Conservation (phyloP, 2,888 invertebrate species). For the Apamea crenata region DNA sequence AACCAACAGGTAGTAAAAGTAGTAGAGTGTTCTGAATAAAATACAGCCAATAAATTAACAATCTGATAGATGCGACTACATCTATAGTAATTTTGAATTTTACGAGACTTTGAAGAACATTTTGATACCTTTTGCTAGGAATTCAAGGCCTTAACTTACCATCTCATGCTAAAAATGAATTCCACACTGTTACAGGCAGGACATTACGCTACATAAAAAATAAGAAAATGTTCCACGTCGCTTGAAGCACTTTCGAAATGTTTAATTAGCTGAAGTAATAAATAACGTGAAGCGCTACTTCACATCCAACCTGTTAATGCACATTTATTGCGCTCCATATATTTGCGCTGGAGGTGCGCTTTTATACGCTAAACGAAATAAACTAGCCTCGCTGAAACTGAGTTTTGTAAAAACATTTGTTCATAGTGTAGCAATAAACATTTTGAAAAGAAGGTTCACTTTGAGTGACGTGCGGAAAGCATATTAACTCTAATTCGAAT, state of each 20-base stretch:
- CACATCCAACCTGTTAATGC: slow-evolving; percentile 62
- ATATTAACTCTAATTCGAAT: not conserved
- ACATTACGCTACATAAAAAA: not conserved
- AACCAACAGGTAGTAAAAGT: not conserved
- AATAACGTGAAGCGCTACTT: slow-evolving; percentile 47
- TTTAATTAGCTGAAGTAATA: slow-evolving; percentile 64
- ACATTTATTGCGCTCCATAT: slow-evolving; percentile 64
- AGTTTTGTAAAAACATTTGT: slow-evolving; percentile 64
- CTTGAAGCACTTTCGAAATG: slow-evolving; percentile 46
- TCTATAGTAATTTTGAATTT: not conserved
- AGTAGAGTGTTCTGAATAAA: not conserved
- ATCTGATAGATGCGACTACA: not conserved
- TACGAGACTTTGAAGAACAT: not conserved
- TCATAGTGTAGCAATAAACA: not conserved
- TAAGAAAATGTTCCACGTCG: not conserved
- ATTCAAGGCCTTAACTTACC: not conserved
- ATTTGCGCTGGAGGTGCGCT: slow-evolving; percentile 52
- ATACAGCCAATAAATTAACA: not conserved
- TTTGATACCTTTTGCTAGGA: not conserved
- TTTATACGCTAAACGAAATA: slow-evolving; percentile 62
- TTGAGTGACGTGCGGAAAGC: not conserved
- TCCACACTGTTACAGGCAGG: not conserved
- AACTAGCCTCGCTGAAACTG: slow-evolving; percentile 48
- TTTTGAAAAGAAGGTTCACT: slow-evolving; percentile 7
- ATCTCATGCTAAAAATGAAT: not conserved